Evolutionary conservation across 2,113 vertebrate species (phyloP), one percentile per base, ranked within the genome.

Genomic region (Ia io): DNA sequence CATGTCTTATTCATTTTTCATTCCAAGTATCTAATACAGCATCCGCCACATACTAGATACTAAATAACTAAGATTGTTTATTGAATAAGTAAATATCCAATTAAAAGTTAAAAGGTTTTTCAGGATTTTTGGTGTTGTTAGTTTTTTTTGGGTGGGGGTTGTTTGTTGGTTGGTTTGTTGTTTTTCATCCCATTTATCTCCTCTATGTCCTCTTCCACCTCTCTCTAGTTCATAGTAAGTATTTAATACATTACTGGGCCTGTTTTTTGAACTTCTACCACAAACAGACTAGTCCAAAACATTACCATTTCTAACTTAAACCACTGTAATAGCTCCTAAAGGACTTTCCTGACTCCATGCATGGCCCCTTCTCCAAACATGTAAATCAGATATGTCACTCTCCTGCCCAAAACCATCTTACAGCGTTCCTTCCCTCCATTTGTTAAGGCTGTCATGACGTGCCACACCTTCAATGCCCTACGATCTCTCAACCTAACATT

Each of bases 391-490:
- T 23, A 14, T 2, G 2, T 1, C 20, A 61, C 9, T 23, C 9
- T 76, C 51, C 18, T n/a, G 22, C 2, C 80, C 28, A 77, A 42
- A 69, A 22, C 28, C 28, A 30, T 3, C 16, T 1, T 9, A 6
- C 6, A 16, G 7, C 35, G 56, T 70, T 6, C 32, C 10, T 44
- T 59, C 35, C 2, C 25, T 76, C 11, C 1, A 2, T 32, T 44
- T 37, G 6, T 12, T 10, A 30, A 17, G 32, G 25, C 42, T 37
- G 32, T 79, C 1, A n/a, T 0, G 10, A 42, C 0, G 0, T 0
- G 1, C 16, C 1, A 8, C 23, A 22, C 17, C 14, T 5, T 22
- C 4, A 51, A 3, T 3, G 23, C 2, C 3, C 3, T 32, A 12
- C 77, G 8, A 82, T 47, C 32, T 44, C 44, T 47, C 4, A 17